A percentile compares a stretch with the other conserved stretches of the same genome.
Evolutionary conservation across 1,140 invertebrate species (phyloP).

Genomic region (Manduca sexta): DNA sequence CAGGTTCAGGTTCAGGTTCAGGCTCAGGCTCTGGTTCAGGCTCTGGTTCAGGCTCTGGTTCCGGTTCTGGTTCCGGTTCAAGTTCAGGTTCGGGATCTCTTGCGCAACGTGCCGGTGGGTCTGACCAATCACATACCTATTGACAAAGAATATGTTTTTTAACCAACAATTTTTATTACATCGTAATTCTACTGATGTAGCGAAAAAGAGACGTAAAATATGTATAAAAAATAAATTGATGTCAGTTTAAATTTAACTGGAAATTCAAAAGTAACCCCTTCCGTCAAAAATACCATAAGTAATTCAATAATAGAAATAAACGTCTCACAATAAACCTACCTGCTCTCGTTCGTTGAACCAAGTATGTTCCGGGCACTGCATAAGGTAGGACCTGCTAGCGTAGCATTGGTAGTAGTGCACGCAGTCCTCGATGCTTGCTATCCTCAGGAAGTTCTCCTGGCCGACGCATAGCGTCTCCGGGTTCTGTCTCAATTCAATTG

Average conservation of each 20-base stretch:
- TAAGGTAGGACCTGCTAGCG: conserved; percentile 45
- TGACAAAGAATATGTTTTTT: conserved; percentile 10
- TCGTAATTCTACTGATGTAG: neutral
- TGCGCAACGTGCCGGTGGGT: conserved; percentile 32
- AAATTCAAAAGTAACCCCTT: too few relatives aligned
- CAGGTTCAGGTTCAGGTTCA: conserved; percentile 30
- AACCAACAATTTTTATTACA: neutral
- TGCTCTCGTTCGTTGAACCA: conserved; percentile 66
- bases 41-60: conserved; percentile 28
- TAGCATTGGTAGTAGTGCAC: conserved; percentile 63
- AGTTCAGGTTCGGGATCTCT: conserved; percentile 18
- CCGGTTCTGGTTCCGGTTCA: conserved; percentile 25
- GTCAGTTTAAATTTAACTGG: too few relatives aligned
- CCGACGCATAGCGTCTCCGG: conserved; percentile 60
- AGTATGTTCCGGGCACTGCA: conserved; percentile 49
- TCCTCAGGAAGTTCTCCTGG: conserved; percentile 61
- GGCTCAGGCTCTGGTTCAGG: conserved; percentile 31
- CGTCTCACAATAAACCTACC: too few relatives aligned
- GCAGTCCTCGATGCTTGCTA: conserved; percentile 48
- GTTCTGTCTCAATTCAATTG: conserved; percentile 63
- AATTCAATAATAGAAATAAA: too few relatives aligned
- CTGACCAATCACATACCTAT: conserved; percentile 54
- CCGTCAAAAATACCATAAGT: too few relatives aligned
- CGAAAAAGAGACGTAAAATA: neutral
- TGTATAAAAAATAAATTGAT: too few relatives aligned